A percentile compares a stretch with the other conserved stretches of the same genome.
Conservation (phyloP, 2,113 vertebrate species). For the Xiphorhynchus elegans region DNA sequence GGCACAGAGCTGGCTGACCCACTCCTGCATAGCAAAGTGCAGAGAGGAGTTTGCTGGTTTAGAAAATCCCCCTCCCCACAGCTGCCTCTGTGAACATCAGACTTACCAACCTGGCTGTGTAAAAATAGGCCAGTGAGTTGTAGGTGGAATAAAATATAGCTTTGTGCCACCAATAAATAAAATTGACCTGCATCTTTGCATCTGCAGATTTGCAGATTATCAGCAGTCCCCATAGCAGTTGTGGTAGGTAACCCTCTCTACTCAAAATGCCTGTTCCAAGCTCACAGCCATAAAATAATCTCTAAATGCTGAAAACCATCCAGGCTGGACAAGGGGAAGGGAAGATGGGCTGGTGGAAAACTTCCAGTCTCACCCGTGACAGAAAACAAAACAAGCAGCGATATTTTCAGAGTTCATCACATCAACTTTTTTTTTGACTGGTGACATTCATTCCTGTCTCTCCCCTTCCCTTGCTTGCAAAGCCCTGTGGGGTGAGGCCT, state of each 20-base stretch:
- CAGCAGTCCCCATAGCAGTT: not conserved
- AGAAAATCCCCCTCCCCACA: not conserved
- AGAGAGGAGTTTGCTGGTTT: not conserved
- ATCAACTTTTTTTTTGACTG: not conserved
- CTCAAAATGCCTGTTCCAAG: not conserved
- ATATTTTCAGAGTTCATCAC: not conserved
- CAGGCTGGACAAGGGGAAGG: not conserved
- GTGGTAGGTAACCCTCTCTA: not conserved
- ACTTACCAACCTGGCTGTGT: not conserved
- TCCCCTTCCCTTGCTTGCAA: not conserved
- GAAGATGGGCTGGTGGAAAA: not conserved
- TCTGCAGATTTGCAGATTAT: not conserved
- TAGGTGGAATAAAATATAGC: not conserved
- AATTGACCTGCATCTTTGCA: not conserved
- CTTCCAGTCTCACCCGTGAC: not conserved
- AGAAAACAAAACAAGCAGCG: not conserved
- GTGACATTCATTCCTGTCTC: not conserved
- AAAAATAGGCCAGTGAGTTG: not conserved
- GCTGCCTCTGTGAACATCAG: not conserved
- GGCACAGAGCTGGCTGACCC: not conserved
- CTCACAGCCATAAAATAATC: not conserved
- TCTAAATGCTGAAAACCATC: not conserved
- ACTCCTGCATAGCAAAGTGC: accelerated
- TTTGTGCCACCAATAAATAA: not conserved
- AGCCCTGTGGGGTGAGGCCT: not conserved